Evolutionary conservation across 2,888 invertebrate genomes (phyloP).

Genomic region (Cephus runcator): DNA sequence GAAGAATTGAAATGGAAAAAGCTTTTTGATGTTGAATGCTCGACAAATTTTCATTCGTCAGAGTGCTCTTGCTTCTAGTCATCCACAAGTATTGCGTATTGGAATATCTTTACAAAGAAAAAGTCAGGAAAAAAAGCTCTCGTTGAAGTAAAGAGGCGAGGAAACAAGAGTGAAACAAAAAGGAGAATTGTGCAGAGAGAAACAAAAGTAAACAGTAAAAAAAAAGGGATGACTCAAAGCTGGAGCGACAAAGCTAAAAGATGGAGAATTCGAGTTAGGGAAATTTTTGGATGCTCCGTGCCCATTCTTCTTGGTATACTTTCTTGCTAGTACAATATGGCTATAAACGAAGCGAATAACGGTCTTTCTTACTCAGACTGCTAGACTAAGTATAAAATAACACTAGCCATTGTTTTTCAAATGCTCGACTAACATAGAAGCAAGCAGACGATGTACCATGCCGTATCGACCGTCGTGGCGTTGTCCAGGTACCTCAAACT

Average conservation of each 20-base stretch:
- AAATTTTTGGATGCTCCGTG: not conserved
- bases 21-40: not conserved
- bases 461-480: conserved; percentile 92
- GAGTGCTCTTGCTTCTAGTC: not conserved
- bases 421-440: conserved; percentile 69
- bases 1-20: not conserved
- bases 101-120: not conserved
- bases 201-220: not conserved
- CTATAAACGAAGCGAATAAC: not conserved
- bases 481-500: conserved; percentile 68
- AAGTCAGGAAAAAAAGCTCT: not conserved
- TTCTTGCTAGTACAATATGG: not conserved
- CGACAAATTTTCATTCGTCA: not conserved
- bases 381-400: not conserved
- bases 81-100: not conserved
- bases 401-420: conserved; percentile 31
- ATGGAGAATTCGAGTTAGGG: no score
- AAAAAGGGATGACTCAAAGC: not conserved
- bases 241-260: not conserved
- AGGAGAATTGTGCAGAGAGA: not conserved
- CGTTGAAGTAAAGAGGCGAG: not conserved
- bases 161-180: not conserved
- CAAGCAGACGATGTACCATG: conserved; percentile 93
- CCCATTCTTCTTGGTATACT: not conserved
- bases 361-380: not conserved